Percentiles rank a stretch among this genome's conserved stretches.
These are phyloP conservation scores for Coranthus polyacanthus DNA, from an alignment of 2,797 vertebrate species.

Conservation along the genomic window DNA sequence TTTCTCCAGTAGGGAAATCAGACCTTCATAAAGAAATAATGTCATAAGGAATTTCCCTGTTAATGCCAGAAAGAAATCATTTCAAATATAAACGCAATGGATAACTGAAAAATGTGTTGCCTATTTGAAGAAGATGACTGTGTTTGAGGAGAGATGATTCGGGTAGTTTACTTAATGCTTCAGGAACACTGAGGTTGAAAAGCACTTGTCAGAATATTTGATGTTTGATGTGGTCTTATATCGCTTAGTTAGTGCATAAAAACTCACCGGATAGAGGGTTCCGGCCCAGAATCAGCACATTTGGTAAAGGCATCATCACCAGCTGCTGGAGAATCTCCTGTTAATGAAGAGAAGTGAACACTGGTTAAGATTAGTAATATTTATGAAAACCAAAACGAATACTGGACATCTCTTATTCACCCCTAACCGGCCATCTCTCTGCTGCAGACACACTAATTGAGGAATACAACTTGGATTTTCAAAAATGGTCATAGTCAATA, in stretches of 20 bases:
- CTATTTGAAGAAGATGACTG: neutral
- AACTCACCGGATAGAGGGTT: conserved; percentile 94
- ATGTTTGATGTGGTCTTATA: neutral
- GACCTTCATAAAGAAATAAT: too few species aligned
- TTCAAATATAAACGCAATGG: conserved; percentile 28
- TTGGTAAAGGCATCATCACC: conserved; percentile 97
- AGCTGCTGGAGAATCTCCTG: conserved; percentile 96
- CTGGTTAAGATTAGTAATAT: too few species aligned
- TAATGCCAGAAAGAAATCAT: conserved; percentile 15
- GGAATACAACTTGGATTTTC: too few species aligned
- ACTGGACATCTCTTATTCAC: too few species aligned
- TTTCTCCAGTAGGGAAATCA: neutral
- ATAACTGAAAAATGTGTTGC: conserved; percentile 31
- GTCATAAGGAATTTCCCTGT: too few species aligned
- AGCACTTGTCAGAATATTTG: neutral
- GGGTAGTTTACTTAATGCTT: neutral
- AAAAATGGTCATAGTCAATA: too few species aligned
- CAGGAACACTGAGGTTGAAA: neutral
- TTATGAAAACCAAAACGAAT: too few species aligned
- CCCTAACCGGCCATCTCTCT: too few species aligned
- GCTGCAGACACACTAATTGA: too few species aligned
- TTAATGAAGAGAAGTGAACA: conserved; percentile 14
- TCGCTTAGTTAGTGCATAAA: neutral
- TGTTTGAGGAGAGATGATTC: neutral
- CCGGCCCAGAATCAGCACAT: conserved; percentile 93